Percentiles rank a stretch among this genome's conserved stretches.
These are phyloP conservation scores for Hyla sarda DNA, from an alignment of 2,113 vertebrate genomes.

Conservation along the genomic window DNA sequence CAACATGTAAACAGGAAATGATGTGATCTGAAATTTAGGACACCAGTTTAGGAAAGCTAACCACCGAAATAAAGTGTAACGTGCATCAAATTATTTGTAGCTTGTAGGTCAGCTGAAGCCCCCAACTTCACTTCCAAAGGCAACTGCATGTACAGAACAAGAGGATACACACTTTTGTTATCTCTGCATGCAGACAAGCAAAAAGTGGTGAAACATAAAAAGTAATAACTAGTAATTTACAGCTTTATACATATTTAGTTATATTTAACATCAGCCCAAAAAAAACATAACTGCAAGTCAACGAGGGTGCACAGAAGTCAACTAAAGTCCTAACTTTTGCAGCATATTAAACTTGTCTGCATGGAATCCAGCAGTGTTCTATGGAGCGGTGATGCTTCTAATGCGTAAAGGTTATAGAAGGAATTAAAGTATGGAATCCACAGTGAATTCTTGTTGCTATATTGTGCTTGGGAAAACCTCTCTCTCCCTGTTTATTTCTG, in stretches of 20 bases:
- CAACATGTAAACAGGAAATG: not conserved
- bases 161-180: not conserved
- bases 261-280: not conserved
- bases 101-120: not conserved
- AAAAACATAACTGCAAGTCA: not conserved
- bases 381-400: not conserved
- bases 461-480: conserved; percentile 4
- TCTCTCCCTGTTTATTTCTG: not conserved
- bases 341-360: not conserved
- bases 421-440: not conserved
- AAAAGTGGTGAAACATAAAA: not conserved
- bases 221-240: not conserved
- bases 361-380: not conserved
- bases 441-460: not conserved
- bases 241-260: not conserved
- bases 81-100: not conserved
- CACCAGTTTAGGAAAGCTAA: not conserved
- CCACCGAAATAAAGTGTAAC: not conserved
- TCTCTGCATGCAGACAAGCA: not conserved
- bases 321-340: not conserved
- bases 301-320: not conserved
- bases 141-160: not conserved
- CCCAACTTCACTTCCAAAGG: not conserved
- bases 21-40: not conserved
- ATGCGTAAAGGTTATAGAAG: not conserved